Conservation (phyloP, 2,113 vertebrate species). For the Ginglymostoma cirratum region DNA sequence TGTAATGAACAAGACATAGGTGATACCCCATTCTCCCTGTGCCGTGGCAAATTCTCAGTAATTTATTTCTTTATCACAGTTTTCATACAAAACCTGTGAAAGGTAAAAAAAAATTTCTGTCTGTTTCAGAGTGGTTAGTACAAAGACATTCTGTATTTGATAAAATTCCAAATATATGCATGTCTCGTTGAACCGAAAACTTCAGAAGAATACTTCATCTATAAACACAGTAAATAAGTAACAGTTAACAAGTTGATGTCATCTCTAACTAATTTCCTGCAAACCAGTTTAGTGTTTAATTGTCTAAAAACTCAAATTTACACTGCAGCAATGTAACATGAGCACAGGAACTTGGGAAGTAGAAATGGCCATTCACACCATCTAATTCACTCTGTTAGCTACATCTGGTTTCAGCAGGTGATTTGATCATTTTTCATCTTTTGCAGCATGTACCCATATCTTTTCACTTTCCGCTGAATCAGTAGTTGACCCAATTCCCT, state of each 20-base stretch:
- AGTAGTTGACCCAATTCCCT: constrained; percentile 32
- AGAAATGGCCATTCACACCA: background rate
- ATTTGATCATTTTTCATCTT: constrained; percentile 28
- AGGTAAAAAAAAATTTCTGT: background rate
- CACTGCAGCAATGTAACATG: background rate
- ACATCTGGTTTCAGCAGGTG: background rate
- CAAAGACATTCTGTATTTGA: background rate
- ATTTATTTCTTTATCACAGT: background rate
- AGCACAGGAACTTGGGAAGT: background rate
- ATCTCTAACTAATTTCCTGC: constrained; percentile 11
- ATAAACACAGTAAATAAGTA: background rate
- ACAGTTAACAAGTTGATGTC: background rate
- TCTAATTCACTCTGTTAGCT: constrained; percentile 15
- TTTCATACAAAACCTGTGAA: background rate
- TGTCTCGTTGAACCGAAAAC: background rate
- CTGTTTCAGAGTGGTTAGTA: background rate
- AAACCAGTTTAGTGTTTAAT: background rate
- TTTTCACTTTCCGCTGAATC: constrained; percentile 13
- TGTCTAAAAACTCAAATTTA: background rate
- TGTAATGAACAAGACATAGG: background rate
- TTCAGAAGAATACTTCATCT: constrained; percentile 10
- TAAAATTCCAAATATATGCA: constrained; percentile 9
- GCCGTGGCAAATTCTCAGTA: background rate
- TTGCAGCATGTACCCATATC: background rate
- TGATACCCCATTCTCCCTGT: background rate